These are phyloP conservation scores for Malurus splendens DNA, from an alignment of 2,797 vertebrate species.

Conservation along the genomic window DNA sequence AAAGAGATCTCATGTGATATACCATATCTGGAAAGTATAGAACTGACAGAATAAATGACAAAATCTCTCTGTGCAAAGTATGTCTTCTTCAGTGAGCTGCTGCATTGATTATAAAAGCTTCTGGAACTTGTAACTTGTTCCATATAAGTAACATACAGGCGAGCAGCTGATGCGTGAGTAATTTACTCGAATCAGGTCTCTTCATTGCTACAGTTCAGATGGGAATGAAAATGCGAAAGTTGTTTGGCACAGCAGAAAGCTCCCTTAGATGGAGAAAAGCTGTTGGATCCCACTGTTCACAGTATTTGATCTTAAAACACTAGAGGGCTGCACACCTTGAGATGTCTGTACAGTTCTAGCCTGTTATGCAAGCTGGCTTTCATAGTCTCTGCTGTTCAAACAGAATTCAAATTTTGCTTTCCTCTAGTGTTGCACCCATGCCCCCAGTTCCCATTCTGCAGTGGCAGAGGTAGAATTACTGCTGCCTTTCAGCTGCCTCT, in stretches of 20 bases:
- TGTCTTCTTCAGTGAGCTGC: neutral
- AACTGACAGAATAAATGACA: neutral
- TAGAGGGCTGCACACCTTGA: constrained; percentile 61
- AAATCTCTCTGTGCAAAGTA: neutral
- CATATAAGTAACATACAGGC: neutral
- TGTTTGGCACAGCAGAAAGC: constrained; percentile 10
- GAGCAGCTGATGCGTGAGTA: neutral
- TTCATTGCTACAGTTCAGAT: neutral
- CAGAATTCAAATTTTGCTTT: constrained; percentile 43
- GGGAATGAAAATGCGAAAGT: constrained; percentile 23
- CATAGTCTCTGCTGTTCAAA: constrained; percentile 23
- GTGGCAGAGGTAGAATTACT: neutral
- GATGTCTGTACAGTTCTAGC: constrained; percentile 12
- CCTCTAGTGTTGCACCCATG: neutral
- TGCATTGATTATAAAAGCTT: neutral
- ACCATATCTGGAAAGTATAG: neutral
- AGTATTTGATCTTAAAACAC: constrained; percentile 48
- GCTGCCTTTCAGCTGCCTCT: neutral
- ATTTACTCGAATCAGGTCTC: constrained; percentile 29
- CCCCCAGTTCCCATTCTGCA: neutral
- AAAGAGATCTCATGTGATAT: neutral
- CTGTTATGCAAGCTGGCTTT: constrained; percentile 52
- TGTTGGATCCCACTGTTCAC: constrained; percentile 32
- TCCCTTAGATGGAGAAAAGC: constrained; percentile 16
- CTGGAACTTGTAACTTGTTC: neutral